These are phyloP conservation scores for Torymus tubicola DNA, from an alignment of 2,888 invertebrate species.

Conservation along the genomic window DNA sequence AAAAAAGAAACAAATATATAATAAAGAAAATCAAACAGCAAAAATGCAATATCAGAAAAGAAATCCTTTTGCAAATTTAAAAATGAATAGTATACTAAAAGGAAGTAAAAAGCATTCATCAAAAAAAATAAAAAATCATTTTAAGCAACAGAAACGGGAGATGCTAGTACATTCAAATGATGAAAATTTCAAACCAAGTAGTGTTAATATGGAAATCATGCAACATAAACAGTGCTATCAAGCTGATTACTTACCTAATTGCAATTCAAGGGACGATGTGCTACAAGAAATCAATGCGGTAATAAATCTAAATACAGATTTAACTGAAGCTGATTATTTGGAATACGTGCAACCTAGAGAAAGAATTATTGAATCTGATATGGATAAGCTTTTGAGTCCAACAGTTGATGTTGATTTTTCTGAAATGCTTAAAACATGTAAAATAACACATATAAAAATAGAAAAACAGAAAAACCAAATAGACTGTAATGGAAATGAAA, in stretches of 20 bases:
- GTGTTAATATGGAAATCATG: background rate
- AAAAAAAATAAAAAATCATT: slow-evolving; percentile 25
- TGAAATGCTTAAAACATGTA: slow-evolving; percentile 26
- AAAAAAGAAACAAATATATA: slow-evolving; percentile 20
- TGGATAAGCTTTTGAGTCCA: slow-evolving; percentile 55
- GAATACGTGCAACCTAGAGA: slow-evolving; percentile 56
- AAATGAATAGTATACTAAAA: slow-evolving; percentile 55
- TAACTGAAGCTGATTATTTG: slow-evolving; percentile 53
- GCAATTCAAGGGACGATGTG: slow-evolving; percentile 10
- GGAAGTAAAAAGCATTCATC: slow-evolving; percentile 23
- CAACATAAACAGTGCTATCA: slow-evolving; percentile 7
- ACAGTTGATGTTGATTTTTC: slow-evolving; percentile 47
- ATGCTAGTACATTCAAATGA: background rate
- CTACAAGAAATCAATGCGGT: slow-evolving; percentile 15
- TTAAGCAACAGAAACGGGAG: background rate
- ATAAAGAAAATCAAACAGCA: slow-evolving; percentile 43
- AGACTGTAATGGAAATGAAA: slow-evolving; percentile 53
- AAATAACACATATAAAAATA: slow-evolving; percentile 6
- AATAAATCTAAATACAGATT: slow-evolving; percentile 38
- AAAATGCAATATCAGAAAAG: slow-evolving; percentile 35
- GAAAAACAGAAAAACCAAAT: slow-evolving; percentile 2
- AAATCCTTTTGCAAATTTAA: slow-evolving; percentile 53
- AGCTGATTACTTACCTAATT: slow-evolving; percentile 11
- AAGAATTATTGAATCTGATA: slow-evolving; percentile 55
- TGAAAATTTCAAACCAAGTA: slow-evolving; percentile 26